Percentiles rank a stretch among this genome's conserved stretches.
Conservation (phyloP, 2,113 vertebrate species). For the Camelus dromedarius region DNA sequence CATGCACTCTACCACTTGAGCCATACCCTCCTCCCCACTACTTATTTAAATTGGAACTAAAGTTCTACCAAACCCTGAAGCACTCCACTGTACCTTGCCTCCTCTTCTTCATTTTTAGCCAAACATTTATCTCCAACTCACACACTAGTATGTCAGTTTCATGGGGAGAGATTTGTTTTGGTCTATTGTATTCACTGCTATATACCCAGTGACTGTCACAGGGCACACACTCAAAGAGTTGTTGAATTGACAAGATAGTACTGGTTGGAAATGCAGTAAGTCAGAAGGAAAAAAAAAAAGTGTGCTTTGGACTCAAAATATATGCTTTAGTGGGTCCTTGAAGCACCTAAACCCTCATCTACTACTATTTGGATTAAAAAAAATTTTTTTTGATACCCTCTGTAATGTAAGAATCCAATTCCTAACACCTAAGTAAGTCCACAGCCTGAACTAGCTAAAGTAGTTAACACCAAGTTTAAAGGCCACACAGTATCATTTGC, state of each 20-base stretch:
- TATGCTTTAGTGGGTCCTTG: not conserved
- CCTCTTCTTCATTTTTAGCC: not conserved
- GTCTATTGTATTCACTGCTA: conserved; percentile 26
- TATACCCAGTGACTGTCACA: not conserved
- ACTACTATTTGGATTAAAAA: not conserved
- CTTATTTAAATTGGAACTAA: not conserved
- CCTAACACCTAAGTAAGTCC: not conserved
- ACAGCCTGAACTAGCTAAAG: conserved; percentile 5
- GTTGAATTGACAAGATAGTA: not conserved
- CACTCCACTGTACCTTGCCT: not conserved
- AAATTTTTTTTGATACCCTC: not conserved
- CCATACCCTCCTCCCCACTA: no score
- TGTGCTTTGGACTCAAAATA: conserved; percentile 41
- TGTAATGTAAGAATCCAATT: not conserved
- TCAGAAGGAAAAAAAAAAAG: not conserved
- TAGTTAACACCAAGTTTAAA: conserved; percentile 18
- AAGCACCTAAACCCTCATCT: conserved; percentile 23
- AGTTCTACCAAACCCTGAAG: not conserved
- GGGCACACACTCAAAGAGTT: not conserved
- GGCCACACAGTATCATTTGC: conserved; percentile 3
- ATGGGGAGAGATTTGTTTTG: not conserved
- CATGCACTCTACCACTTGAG: no score
- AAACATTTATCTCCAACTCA: not conserved
- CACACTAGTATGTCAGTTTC: not conserved
- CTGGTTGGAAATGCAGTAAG: not conserved